Base-by-base conservation (phyloP, 2,797 vertebrate genomes). In the Macropodus opercularis region DNA sequence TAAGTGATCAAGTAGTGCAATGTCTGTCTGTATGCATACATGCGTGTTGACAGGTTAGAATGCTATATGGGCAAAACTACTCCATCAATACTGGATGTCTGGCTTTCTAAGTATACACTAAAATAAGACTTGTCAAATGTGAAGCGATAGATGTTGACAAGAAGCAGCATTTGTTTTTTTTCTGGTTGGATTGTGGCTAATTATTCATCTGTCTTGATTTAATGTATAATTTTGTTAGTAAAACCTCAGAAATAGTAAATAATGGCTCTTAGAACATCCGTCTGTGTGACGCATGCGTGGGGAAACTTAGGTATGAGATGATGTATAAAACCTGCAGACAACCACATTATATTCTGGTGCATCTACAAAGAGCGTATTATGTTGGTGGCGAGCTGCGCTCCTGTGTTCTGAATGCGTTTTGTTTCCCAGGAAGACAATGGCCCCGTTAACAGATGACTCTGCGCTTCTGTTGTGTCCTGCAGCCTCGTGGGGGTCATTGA, bases 371-470 rank as follows among this genome's bases (percentile, higher is more conserved):
- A 9, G 1, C 1, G n/a, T 27, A 75, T 86, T 78, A 62, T 84
- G 7, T 31, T 1, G 3, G 8, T 55, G 34, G 48, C 46, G n/a
- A 47, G 43, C 24, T 9, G 75, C 36, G 77, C 55, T 61, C 35
- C 40, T 57, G 32, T 64, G 15, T 85, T 88, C 79, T 71, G 74
- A 50, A 1, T 8, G 12, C 36, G 59, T 77, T 84, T 87, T 86
- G 83, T 90, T 75, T 73, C 38, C 40, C 55, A 46, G 9, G 35
- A 61, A 53, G 44, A 90, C 89, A 90, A 89, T 81, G 69, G 75
- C 56, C 43, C 66, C 61, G 58, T 79, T 79, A 77, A 83, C 83
- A 76, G 84, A 89, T 88, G 88, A 91, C 81, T 85, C 67, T 47
- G 88, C 84, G 2, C 56, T 90, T 88, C 81, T 85, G 79, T 92